Evolutionary conservation across 2,113 vertebrate genomes (phyloP).

Genomic region (Donacobius atricapilla): DNA sequence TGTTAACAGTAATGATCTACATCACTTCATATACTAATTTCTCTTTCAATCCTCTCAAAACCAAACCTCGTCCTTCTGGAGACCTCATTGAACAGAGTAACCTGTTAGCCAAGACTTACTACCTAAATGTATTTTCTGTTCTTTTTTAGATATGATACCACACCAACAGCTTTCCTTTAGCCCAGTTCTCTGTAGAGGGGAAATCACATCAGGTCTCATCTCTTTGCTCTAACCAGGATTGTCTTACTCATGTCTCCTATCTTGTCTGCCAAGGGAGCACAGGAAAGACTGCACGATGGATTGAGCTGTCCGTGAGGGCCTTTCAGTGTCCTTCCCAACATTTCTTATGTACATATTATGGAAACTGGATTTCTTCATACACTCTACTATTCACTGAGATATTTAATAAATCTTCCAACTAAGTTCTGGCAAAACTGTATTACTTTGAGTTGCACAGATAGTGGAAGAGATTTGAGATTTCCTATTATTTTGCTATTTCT

Average conservation of each 20-base stretch:
- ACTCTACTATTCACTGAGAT: neutral
- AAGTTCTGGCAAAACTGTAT: neutral
- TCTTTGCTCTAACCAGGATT: neutral
- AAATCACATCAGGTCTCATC: neutral
- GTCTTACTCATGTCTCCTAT: neutral
- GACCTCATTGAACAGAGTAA: neutral
- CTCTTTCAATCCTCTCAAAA: neutral
- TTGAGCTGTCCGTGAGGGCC: neutral
- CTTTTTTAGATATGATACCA: neutral
- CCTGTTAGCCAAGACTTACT: neutral
- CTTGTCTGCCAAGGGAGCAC: neutral
- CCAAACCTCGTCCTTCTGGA: neutral
- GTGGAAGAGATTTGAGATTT: neutral
- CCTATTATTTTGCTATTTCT: neutral
- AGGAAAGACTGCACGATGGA: accelerated
- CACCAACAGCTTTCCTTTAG: neutral
- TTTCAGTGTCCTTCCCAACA: neutral
- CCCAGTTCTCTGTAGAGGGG: neutral
- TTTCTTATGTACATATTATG: neutral
- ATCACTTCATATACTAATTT: neutral
- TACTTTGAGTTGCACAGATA: neutral
- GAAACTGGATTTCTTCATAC: neutral
- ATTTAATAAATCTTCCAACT: neutral
- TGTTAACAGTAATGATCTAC: neutral
- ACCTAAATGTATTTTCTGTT: neutral